Evolutionary conservation across 1,140 invertebrate species (phyloP), one percentile per base, ranked within the genome.

Genomic region (Aphis gossypii): DNA sequence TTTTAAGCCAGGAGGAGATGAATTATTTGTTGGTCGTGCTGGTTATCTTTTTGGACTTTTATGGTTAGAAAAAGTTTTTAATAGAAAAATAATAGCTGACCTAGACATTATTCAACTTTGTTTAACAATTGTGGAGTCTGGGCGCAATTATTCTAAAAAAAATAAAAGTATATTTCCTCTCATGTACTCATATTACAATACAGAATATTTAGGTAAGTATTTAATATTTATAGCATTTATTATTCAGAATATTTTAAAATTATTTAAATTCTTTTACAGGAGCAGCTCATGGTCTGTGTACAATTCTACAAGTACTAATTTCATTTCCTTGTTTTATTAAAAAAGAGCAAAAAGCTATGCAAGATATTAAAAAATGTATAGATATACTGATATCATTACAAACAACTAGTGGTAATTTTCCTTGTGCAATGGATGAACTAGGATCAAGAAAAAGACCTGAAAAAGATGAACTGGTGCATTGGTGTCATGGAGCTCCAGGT

Each of bases 401-500:
- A 95, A 96, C 96, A 90, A 92, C 95, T 6, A 96, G 97, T 91
- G 97, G 97, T 5, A 98, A 98, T 95, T 98, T 98, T 95, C 97
- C 98, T 0, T 96, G 96, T 94, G 97, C 97, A 7, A 96, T 97
- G 95, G 97, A 98, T 46, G 97, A 98, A 95, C 94, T 97, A 86
- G 94, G 94, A 38, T 94, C 94, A 7, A 95, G 94, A 44, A 94
- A 95, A 25, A 84, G 94, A 76, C 94, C 95, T 20, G 95, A 95
- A 6, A 95, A 95, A 41, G 94, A 94, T 46, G 97, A 97, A 94
- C 95, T 98, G 5, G 96, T 98, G 9, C 98, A 98, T 95, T 98
- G 98, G 98, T 98, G 98, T 95, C 98, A 98, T 95, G 98, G 98
- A 3, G 97, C 98, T 56, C 97, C 97, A 84, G 96, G 96, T 96